Conservation (phyloP, 2,113 vertebrate genomes). For the Hippoglossus stenolepis region DNA sequence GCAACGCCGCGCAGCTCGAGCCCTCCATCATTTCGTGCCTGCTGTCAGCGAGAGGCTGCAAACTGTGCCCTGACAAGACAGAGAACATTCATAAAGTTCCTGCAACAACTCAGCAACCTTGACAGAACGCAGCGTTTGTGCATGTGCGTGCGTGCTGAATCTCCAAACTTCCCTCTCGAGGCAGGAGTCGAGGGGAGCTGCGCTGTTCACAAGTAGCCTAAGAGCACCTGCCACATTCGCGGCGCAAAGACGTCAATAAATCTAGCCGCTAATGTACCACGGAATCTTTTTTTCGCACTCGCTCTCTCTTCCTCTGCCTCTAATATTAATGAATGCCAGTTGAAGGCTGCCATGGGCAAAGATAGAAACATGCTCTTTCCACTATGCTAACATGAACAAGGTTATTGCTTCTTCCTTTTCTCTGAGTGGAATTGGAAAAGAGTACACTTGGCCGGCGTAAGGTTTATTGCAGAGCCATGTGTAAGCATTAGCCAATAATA, state of each 20-base stretch:
- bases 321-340: conserved; percentile 80
- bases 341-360: conserved; percentile 67
- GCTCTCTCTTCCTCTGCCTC: conserved; percentile 53
- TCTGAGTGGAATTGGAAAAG: conserved; percentile 46
- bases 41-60: conserved; percentile 64
- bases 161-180: conserved; percentile 52
- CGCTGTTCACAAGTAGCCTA: conserved; percentile 68
- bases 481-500: conserved; percentile 44
- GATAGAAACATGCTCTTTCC: conserved; percentile 67
- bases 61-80: conserved; percentile 66
- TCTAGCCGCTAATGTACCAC: conserved; percentile 78
- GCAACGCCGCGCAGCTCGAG: conserved; percentile 9
- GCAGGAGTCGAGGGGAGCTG: conserved; percentile 38
- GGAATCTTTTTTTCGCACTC: conserved; percentile 65
- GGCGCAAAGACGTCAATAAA: conserved; percentile 81
- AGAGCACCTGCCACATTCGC: conserved; percentile 77
- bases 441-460: conserved; percentile 12
- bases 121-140: conserved; percentile 37
- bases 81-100: conserved; percentile 72
- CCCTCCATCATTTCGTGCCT: conserved; percentile 59
- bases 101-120: conserved; percentile 65
- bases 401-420: conserved; percentile 49
- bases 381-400: conserved; percentile 64
- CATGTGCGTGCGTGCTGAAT: not conserved
- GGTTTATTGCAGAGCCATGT: conserved; percentile 40